Evolutionary conservation across 2,888 invertebrate species (phyloP).

Genomic region (Apantesis nais): DNA sequence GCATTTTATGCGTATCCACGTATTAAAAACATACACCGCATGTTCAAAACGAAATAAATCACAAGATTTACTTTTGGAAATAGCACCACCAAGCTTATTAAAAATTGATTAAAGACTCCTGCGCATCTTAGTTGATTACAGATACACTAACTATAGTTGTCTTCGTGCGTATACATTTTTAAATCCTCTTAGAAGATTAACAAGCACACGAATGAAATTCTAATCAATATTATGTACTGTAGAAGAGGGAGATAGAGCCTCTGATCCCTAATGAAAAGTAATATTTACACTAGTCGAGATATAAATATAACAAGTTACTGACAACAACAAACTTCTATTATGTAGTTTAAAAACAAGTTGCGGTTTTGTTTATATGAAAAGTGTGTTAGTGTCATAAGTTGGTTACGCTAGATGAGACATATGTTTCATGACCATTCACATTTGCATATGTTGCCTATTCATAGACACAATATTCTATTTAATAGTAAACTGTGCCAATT

Average conservation of each 20-base stretch:
- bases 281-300: no score
- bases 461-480: background rate
- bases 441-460: slow-evolving; percentile 14
- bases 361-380: slow-evolving; percentile 12
- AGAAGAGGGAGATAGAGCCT: no score
- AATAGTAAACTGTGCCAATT: background rate
- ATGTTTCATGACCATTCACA: slow-evolving; percentile 20
- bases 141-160: no score
- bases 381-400: slow-evolving; percentile 21
- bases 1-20: no score
- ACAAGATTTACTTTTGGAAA: background rate
- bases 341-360: slow-evolving; percentile 10
- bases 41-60: no score
- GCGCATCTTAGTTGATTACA: no score
- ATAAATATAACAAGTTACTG: no score
- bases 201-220: no score
- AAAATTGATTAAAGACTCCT: background rate
- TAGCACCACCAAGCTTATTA: background rate
- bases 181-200: background rate
- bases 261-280: no score
- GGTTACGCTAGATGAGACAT: slow-evolving; percentile 22
- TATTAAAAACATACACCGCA: no score
- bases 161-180: no score
- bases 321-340: background rate
- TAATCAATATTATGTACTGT: no score